Conservation (phyloP, 2,113 vertebrate genomes). For the Chlorodrepanis virens region DNA sequence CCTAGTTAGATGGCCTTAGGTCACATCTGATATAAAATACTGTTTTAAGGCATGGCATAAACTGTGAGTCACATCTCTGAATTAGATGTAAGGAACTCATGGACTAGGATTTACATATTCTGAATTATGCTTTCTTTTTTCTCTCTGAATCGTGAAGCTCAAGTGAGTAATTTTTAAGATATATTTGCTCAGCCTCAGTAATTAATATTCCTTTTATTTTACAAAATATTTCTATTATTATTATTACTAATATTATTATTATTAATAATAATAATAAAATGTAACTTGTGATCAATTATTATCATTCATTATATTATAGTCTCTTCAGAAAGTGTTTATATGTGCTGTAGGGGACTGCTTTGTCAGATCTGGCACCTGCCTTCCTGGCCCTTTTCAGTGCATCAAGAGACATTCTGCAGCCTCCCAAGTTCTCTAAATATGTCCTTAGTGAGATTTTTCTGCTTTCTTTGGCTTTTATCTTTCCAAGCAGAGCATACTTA, state of each 20-base stretch:
- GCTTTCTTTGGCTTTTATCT: background rate
- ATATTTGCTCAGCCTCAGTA: background rate
- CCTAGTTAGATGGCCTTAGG: background rate
- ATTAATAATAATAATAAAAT: background rate
- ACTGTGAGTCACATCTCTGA: background rate
- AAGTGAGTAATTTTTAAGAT: background rate
- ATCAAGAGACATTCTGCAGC: background rate
- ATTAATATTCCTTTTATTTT: background rate
- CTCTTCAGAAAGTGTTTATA: background rate
- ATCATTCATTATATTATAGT: background rate
- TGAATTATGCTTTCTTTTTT: background rate
- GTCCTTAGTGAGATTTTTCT: background rate
- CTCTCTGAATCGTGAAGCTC: background rate
- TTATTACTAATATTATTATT: background rate
- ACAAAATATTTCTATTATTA: background rate
- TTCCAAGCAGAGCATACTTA: background rate
- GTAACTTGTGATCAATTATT: background rate
- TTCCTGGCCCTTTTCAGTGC: background rate
- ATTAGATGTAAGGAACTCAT: background rate
- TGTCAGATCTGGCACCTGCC: background rate
- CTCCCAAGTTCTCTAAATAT: background rate
- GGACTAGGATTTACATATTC: background rate
- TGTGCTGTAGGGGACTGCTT: background rate
- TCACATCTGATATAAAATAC: accelerated
- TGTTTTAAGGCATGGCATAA: background rate